A percentile compares a stretch with the other conserved stretches of the same genome.
Evolutionary conservation across 2,113 vertebrate genomes (phyloP).

Genomic region (Chionis minor): DNA sequence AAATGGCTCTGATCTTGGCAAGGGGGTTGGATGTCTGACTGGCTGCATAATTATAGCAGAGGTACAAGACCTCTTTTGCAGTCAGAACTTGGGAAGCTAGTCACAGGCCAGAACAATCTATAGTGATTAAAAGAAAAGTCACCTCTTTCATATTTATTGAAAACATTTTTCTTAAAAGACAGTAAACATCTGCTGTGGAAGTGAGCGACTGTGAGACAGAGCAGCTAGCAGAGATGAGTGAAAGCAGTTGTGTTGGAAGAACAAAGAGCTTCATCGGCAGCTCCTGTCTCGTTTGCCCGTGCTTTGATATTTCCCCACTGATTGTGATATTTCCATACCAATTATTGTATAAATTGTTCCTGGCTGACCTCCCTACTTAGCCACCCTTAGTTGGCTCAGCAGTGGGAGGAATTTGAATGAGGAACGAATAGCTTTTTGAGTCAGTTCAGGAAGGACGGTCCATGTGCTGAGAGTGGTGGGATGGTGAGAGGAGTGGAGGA

Average conservation of each 20-base stretch:
- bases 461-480: not conserved
- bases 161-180: conserved; percentile 43
- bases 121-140: conserved; percentile 59
- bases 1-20: conserved; percentile 34
- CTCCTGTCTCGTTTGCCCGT: conserved; percentile 19
- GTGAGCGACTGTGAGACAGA: not conserved
- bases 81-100: conserved; percentile 26
- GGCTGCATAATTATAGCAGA: conserved; percentile 53
- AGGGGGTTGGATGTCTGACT: conserved; percentile 36
- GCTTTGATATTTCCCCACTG: conserved; percentile 65
- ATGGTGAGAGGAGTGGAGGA: not conserved
- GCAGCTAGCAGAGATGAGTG: not conserved
- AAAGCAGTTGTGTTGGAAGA: conserved; percentile 38
- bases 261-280: conserved; percentile 36
- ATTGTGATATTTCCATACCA: conserved; percentile 57
- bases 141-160: conserved; percentile 59
- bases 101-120: conserved; percentile 14
- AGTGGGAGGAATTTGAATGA: conserved; percentile 40
- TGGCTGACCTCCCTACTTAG: conserved; percentile 53
- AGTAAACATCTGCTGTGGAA: conserved; percentile 51
- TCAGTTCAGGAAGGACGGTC: not conserved
- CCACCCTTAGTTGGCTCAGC: conserved; percentile 12
- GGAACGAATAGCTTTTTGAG: not conserved
- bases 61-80: conserved; percentile 36
- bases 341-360: conserved; percentile 54